A percentile compares a stretch with the other conserved stretches of the same genome.
phyloP scores from a whole-genome alignment of 2,797 vertebrate genomes.

The Tangara arthus region DNA sequence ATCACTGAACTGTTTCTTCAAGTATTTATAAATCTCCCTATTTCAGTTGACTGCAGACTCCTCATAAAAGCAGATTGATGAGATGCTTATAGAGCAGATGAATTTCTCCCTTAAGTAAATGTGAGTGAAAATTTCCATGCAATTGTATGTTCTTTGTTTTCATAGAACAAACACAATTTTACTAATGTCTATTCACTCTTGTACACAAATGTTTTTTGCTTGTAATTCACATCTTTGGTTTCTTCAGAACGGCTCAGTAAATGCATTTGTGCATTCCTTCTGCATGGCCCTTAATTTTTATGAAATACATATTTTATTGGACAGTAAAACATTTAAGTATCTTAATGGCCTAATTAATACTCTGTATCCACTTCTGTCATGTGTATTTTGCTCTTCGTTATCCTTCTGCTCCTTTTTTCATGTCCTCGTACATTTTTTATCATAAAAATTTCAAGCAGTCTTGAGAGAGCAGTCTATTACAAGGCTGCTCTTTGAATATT shows the following conservation, averaged over 20 bases:
- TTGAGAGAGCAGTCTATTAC: constrained; percentile 41
- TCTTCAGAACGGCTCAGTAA: background rate
- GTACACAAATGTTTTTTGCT: background rate
- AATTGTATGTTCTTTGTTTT: background rate
- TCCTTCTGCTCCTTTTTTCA: background rate
- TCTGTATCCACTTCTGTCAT: background rate
- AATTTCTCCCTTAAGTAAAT: background rate
- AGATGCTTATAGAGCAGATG: background rate
- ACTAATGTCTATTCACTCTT: background rate
- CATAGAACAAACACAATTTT: background rate
- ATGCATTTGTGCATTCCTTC: background rate
- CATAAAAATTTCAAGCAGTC: constrained; percentile 18
- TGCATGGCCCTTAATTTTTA: constrained; percentile 34
- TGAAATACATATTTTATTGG: constrained; percentile 58
- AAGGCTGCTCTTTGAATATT: constrained; percentile 58
- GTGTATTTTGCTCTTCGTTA: constrained; percentile 19
- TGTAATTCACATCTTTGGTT: background rate
- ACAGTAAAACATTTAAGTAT: constrained; percentile 43
- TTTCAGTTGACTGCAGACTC: background rate
- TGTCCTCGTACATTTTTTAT: constrained; percentile 13
- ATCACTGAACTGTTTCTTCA: background rate
- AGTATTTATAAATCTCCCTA: background rate
- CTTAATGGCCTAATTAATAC: constrained; percentile 63
- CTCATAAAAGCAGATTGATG: background rate
- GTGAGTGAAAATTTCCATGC: background rate